Base-by-base conservation (phyloP, 2,797 vertebrate genomes). In the Sebastes glaucus region DNA sequence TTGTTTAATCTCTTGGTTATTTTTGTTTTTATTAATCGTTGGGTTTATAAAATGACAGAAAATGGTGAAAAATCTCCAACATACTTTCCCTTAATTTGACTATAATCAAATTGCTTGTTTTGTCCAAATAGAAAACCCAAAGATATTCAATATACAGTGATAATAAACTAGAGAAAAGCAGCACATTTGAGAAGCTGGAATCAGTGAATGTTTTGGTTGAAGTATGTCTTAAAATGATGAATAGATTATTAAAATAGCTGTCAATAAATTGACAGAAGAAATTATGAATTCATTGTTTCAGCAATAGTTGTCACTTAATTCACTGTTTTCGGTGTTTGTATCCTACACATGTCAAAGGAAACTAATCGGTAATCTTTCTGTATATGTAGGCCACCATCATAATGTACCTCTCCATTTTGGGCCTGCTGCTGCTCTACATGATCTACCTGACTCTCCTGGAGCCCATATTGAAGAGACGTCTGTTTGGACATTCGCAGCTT, bases 371-470 rank as follows among this genome's bases (percentile, higher is more conserved):
- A 59, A 42, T 76, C 2, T 0, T 55, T 62, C 2, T 32, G 2
- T 74, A 5, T 82, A 6, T 93, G 53, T 83, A 99, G 99, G 96
- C 96, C 74, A 99, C 99, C 74, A 99, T 99, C 90, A 99, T 99
- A 78, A 97, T 98, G 85, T 99, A 99, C 92, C 95, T 99, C 74
- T 99, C 98, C 62, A 98, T 99, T 89, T 85, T 99, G 97, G 98
- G 98, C 57, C 94, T 99, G 4, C 95, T 99, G 33, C 96, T 99
- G 67, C 96, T 99, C 22, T 99, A 99, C 91, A 99, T 99, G 99
- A 96, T 99, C 6, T 99, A 99, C 85, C 96, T 99, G 81, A 99
- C 98, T 7, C 93, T 99, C 52, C 93, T 99, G 93, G 99, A 99
- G 84, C 98, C 98, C 60, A 97, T 98, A 1, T 87, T 99, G 92